These are phyloP conservation scores for Gerosis bhagava DNA, from an alignment of 2,888 invertebrate species.

Conservation along the genomic window DNA sequence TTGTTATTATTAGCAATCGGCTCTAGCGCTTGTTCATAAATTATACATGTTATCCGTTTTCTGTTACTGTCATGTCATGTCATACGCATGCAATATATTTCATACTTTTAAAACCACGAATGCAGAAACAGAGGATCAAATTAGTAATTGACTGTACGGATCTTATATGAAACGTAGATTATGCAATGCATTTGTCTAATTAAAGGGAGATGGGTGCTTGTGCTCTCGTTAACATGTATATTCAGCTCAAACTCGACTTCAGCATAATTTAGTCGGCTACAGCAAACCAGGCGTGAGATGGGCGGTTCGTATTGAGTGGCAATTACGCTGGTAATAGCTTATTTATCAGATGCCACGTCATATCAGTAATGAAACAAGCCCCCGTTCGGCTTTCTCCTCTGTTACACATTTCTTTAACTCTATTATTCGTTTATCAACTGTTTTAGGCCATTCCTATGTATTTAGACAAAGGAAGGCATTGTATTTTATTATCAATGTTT, in stretches of 20 bases:
- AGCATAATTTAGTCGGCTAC: slow-evolving; percentile 21
- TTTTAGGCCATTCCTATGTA: too few relatives aligned
- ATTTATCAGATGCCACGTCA: slow-evolving; percentile 63
- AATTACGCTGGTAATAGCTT: slow-evolving; percentile 67
- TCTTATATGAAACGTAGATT: too few relatives aligned
- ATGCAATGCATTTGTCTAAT: background rate
- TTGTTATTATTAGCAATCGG: too few relatives aligned
- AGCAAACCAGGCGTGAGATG: slow-evolving; percentile 35
- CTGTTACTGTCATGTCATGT: too few relatives aligned
- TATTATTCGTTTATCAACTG: slow-evolving; percentile 8
- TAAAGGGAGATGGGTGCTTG: slow-evolving; percentile 4
- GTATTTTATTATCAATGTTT: too few relatives aligned
- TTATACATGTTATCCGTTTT: too few relatives aligned
- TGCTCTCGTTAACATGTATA: slow-evolving; percentile 23
- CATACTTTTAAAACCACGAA: too few relatives aligned
- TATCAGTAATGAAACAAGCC: slow-evolving; percentile 57
- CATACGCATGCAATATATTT: too few relatives aligned
- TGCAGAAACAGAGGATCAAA: too few relatives aligned
- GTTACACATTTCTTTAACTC: slow-evolving; percentile 26
- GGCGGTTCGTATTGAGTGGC: slow-evolving; percentile 49
- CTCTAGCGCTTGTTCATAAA: too few relatives aligned
- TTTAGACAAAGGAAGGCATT: too few relatives aligned
- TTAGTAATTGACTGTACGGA: too few relatives aligned
- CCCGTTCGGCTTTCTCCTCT: slow-evolving; percentile 46
- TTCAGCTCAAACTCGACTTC: slow-evolving; percentile 20